Evolutionary conservation across 2,113 vertebrate species (phyloP), one percentile per base, ranked within the genome.

Genomic region (Xiphophorus hellerii): DNA sequence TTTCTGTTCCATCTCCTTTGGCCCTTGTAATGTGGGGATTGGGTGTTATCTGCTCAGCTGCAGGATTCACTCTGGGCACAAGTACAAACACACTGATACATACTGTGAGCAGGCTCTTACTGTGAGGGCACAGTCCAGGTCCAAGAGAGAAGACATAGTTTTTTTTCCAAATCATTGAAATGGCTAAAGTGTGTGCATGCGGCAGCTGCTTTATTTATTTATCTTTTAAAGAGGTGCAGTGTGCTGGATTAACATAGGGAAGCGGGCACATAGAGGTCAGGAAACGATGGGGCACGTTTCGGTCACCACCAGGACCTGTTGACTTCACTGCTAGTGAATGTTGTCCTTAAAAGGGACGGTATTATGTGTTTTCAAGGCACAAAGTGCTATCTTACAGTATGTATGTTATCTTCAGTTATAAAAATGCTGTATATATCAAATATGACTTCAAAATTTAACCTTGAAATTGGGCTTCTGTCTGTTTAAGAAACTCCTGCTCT

Each of bases 31-130:
- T 66, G 79, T 37, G 67, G 73, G 84, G 62, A 73, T 58, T 78
- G 81, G 87, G 85, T 84, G 84, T 90, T 92, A 92, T 93, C 92
- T 90, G 71, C 84, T 78, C 63, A 0, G 78, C 84, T 84, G 83
- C 90, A 89, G 85, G 78, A 88, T 73, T 86, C 74, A 84, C 80
- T 86, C 73, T 86, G 84, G 90, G 91, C 88, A 90, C 81, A 58
- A 44, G 33, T 71, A 86, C 83, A 88, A 74, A 86, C 84, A 71
- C 75, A 64, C 77, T 77, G 68, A 20, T 69, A 73, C 80, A 73
- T 79, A 72, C 74, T 71, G 73, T 74, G 71, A 84, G 83, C 82
- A 70, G 76, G 62, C 80, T 85, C 85, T 88, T 79, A 86, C 79
- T 86, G 84, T 67, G 74, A 85, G 72, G 63, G 82, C 67, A 66